Conservation (phyloP, 2,113 vertebrate genomes). For the Pterophyllum scalare region DNA sequence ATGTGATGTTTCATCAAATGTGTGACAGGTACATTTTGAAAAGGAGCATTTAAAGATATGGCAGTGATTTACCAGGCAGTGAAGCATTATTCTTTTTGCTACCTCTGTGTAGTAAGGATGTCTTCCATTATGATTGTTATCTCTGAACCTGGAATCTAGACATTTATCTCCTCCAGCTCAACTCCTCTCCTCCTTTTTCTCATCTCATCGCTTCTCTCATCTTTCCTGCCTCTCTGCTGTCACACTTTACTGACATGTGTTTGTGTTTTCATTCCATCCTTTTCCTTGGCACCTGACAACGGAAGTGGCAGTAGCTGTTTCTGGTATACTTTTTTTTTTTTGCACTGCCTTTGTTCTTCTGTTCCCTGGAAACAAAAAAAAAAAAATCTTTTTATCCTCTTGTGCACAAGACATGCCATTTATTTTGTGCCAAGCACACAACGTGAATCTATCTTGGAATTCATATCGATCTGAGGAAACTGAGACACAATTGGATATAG, state of each 20-base stretch:
- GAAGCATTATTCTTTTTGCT: slow-evolving; percentile 38
- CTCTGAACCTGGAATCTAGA: slow-evolving; percentile 55
- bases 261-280: slow-evolving; percentile 49
- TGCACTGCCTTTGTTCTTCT: slow-evolving; percentile 54
- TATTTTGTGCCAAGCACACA: slow-evolving; percentile 38
- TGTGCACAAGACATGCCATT: slow-evolving; percentile 44
- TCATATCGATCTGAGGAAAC: slow-evolving; percentile 46
- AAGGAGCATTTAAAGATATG: slow-evolving; percentile 29
- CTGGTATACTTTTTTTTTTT: slow-evolving; percentile 23
- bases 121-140: slow-evolving; percentile 63
- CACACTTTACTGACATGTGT: slow-evolving; percentile 54
- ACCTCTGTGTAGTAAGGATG: slow-evolving; percentile 45
- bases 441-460: slow-evolving; percentile 48
- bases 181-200: slow-evolving; percentile 16
- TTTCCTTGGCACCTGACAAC: slow-evolving; percentile 53
- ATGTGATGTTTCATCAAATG: neutral
- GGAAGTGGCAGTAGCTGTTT: slow-evolving; percentile 44
- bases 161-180: slow-evolving; percentile 59
- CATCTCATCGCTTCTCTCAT: slow-evolving; percentile 44
- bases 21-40: slow-evolving; percentile 17
- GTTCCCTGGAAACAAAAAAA: slow-evolving; percentile 49
- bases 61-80: slow-evolving; percentile 10
- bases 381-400: slow-evolving; percentile 48
- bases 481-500: slow-evolving; percentile 38
- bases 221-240: slow-evolving; percentile 35